These are phyloP conservation scores for Megalops cyprinoides DNA, from an alignment of 2,797 vertebrate species.

Conservation along the genomic window DNA sequence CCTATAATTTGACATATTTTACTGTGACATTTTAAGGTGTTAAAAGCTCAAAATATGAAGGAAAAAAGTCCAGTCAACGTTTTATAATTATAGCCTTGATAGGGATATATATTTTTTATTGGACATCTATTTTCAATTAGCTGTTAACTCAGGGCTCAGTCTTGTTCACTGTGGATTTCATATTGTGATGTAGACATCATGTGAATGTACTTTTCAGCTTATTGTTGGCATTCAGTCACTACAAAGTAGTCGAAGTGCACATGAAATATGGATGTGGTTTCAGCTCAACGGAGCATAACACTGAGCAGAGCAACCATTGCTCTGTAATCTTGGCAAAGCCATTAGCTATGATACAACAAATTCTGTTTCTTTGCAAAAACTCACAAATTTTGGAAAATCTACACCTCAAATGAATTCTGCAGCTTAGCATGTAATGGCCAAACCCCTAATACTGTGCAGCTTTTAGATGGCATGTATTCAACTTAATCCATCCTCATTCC, in stretches of 20 bases:
- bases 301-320: neutral
- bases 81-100: no score
- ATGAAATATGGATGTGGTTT: neutral
- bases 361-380: neutral
- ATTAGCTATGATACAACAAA: neutral
- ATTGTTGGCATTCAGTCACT: neutral
- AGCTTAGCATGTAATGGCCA: neutral
- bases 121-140: no score
- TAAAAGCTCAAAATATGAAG: no score
- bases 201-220: neutral
- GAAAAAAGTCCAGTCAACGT: no score
- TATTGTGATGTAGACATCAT: neutral
- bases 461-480: conserved; percentile 4
- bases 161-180: no score
- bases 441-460: neutral
- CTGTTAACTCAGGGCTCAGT: no score
- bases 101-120: no score
- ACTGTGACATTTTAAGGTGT: no score
- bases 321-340: neutral
- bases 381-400: neutral
- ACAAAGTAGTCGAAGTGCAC: neutral
- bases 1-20: no score
- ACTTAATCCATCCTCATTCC: neutral
- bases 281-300: neutral
- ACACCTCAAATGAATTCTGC: neutral